Evolutionary conservation across 2,113 vertebrate genomes (phyloP).

Genomic region (Crypturellus undulatus): DNA sequence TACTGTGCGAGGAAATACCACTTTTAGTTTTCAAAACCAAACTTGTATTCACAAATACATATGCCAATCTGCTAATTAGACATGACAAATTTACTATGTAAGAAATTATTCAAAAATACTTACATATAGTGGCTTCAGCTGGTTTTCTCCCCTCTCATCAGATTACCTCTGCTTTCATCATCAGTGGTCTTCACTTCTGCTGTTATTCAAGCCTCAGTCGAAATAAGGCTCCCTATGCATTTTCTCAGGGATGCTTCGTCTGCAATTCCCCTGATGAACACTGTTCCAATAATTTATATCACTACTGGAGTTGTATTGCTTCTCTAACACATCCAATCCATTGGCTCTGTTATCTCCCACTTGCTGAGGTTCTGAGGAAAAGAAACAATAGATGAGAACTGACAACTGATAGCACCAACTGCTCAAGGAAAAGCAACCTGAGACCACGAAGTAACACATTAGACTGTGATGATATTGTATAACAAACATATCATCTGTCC

Average conservation of each 20-base stretch:
- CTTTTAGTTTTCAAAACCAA: neutral
- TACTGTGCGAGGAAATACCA: neutral
- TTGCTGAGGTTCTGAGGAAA: slow-evolving; percentile 79
- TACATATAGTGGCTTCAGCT: slow-evolving; percentile 80
- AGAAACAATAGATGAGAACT: slow-evolving; percentile 84
- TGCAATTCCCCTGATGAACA: slow-evolving; percentile 70
- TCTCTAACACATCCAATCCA: slow-evolving; percentile 60
- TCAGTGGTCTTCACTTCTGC: slow-evolving; percentile 58
- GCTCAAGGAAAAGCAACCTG: slow-evolving; percentile 75
- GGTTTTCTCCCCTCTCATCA: slow-evolving; percentile 73
- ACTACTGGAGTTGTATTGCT: slow-evolving; percentile 70
- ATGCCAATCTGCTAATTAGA: neutral
- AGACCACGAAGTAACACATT: slow-evolving; percentile 51
- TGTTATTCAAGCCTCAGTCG: slow-evolving; percentile 73
- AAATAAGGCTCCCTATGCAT: slow-evolving; percentile 71
- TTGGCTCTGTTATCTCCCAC: slow-evolving; percentile 83
- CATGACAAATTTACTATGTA: neutral
- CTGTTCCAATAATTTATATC: slow-evolving; percentile 61
- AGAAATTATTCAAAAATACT: slow-evolving; percentile 75
- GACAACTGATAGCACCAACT: slow-evolving; percentile 83
- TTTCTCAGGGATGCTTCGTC: slow-evolving; percentile 80
- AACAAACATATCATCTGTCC: slow-evolving; percentile 53
- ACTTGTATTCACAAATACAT: neutral
- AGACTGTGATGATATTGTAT: slow-evolving; percentile 48
- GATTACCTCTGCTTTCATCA: slow-evolving; percentile 30